These are phyloP conservation scores for Phylloscopus trochiloides DNA, from an alignment of 2,113 vertebrate species.

Conservation along the genomic window DNA sequence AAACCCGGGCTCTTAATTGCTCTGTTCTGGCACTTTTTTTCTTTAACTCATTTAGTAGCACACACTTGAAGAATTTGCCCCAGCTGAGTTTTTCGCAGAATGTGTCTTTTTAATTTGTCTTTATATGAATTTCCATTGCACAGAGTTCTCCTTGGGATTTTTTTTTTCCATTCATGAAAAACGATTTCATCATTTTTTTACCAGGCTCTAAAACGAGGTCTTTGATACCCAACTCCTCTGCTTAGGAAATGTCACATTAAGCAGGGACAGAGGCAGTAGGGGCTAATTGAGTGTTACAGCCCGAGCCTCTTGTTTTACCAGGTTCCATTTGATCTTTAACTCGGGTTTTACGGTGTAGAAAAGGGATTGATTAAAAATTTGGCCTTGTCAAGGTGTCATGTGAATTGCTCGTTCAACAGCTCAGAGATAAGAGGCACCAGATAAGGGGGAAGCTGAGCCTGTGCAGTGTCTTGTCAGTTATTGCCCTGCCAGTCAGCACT, in stretches of 20 bases:
- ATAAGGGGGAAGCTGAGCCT: background rate
- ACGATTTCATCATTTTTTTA: background rate
- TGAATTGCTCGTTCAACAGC: background rate
- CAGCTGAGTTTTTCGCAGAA: background rate
- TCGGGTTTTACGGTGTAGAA: background rate
- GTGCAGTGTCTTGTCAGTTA: background rate
- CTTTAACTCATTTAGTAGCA: background rate
- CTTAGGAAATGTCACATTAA: background rate
- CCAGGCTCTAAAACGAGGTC: background rate
- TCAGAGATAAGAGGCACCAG: background rate
- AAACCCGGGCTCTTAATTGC: constrained; percentile 16
- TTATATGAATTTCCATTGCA: background rate
- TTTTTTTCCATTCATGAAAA: background rate
- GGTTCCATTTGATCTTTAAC: background rate
- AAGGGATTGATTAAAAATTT: constrained; percentile 8
- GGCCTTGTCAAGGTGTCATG: background rate
- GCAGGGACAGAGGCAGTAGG: background rate
- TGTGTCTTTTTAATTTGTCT: background rate
- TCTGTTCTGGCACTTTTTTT: background rate
- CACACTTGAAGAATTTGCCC: background rate
- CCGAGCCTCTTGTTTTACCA: background rate
- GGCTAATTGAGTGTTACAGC: background rate
- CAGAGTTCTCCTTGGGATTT: background rate
- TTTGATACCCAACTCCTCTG: background rate
- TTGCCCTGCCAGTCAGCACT: background rate